Base-by-base conservation (phyloP, 92 coral and sea anemone species). In the Porites divaricata region DNA sequence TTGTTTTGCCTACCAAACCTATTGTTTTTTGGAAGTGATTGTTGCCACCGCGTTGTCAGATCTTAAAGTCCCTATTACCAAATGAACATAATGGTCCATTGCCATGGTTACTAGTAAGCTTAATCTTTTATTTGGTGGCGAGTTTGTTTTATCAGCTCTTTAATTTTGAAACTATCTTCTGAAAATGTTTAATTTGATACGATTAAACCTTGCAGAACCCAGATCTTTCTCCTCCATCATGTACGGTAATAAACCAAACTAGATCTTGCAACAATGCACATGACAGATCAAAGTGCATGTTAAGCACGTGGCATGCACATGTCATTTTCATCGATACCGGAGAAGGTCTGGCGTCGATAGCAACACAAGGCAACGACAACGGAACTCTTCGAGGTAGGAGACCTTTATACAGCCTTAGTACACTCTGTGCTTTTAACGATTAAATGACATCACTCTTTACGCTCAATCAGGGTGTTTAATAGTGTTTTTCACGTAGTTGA, bases 221-320 rank as follows among this genome's bases (percentile, higher is more conserved):
- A 59, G 89, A 86, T 15, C 74, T 78, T 1, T 65, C 77, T 59
- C 85, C 89, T 41, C 89, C 89, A 70, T 62, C 54, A 41, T 86
- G 89, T 51, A 72, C 53, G 20, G 85, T 78, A 9, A 23, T 79
- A 35, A 79, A 25, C 56, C 52, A 49, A 69, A 63, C 67, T 16
- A 74, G 89, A 35, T 48, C 84, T 15, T 86, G 89, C 63, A 58
- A 59, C 15, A 52, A 11, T 22, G 66, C 51, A 23, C 15, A 51
- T 51, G 77, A 77, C 21, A 48, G 67, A 24, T 62, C 62, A 14
- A 48, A 25, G 11, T 86, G 89, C 56, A 26, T 57, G 26, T 61
- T 62, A 10, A 24, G 58, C 54, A 52, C 74, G 67, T 86, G 89
- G 89, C 17, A 59, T 13, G 89, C 79, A 1, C 41, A 35, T 23